Evolutionary conservation across 2,797 vertebrate genomes (phyloP), one percentile per base, ranked within the genome.

Genomic region (Cephalopachus bancanus): DNA sequence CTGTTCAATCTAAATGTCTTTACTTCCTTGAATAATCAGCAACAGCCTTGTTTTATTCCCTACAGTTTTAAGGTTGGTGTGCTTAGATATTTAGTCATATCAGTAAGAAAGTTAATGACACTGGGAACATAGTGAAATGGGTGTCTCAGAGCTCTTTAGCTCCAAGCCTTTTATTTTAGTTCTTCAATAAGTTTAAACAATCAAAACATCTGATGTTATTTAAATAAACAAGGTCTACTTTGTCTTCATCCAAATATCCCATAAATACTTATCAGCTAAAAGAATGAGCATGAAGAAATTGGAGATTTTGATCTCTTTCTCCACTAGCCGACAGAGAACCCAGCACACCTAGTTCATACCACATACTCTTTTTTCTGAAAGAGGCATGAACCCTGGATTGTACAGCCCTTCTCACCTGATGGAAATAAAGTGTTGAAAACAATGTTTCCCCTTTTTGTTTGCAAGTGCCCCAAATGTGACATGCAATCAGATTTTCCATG

Each of bases 381-480:
- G 33, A 95, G 22, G 37, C 17, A 44, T 87, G 65, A 85, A 78
- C 19, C 24, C 49, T 94, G 14, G 10, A 30, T 49, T 81, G 55
- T 37, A 71, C 3, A 84, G 33, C 19, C 33, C 19, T 91, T 89
- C 7, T 72, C 62, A 95, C 55, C 33, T 75, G 72, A 86, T 83
- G 75, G 78, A 92, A 96, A 96, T 78, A 30, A 79, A 95, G 51
- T 55, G 24, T 87, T 83, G 75, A 94, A 95, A 98, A 96, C 44
- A 91, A 57, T 65, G 37, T 71, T 37, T 1, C 8, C 15, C 7
- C 30, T 16, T 83, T 89, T 67, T 12, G n/a, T n/a, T 24, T 87
- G 20, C 62, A 97, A 78, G 62, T 81, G 76, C 74, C 57, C 76
- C 94, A 96, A 95, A 89, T 97, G 96, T 96, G 91, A 94, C 57